phyloP scores from a whole-genome alignment of 2,113 vertebrate genomes.

The Pachyramphus minor region DNA sequence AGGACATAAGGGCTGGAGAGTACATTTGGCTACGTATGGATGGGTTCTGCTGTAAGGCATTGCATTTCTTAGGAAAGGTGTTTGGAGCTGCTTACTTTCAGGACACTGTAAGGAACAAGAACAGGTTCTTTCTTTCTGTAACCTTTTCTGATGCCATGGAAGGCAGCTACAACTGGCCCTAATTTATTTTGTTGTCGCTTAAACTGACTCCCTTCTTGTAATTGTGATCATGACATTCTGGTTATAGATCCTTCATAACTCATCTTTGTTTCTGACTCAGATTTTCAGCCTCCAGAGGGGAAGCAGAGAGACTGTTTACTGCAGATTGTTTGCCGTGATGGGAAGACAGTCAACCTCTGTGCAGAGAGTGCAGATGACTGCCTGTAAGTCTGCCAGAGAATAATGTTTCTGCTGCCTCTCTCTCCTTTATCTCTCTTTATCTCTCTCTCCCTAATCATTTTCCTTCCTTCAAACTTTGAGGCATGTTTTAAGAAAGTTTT shows the following conservation, averaged over 20 bases:
- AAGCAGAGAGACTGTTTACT: slow-evolving; percentile 86
- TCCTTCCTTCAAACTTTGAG: not conserved
- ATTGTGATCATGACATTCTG: not conserved
- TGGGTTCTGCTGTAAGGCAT: not conserved
- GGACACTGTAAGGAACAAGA: not conserved
- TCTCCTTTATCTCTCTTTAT: not conserved
- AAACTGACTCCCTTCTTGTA: not conserved
- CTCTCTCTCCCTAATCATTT: not conserved
- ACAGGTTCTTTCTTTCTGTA: not conserved
- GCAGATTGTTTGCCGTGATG: slow-evolving; percentile 92
- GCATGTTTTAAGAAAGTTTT: not conserved
- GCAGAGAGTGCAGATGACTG: slow-evolving; percentile 92
- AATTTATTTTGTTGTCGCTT: not conserved
- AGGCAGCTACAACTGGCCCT: not conserved
- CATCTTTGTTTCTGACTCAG: slow-evolving; percentile 56
- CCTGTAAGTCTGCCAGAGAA: slow-evolving; percentile 78
- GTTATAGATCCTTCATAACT: not conserved
- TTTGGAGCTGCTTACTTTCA: not conserved
- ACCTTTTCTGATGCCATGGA: not conserved
- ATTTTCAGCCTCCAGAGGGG: slow-evolving; percentile 88
- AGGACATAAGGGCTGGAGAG: not conserved
- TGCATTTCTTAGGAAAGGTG: not conserved
- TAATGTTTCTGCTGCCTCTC: not conserved
- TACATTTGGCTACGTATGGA: not conserved
- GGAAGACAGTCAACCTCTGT: slow-evolving; percentile 88